A percentile compares a stretch with the other conserved stretches of the same genome.
Evolutionary conservation across 2,888 invertebrate genomes (phyloP).

Genomic region (Crossocerus cetratus): DNA sequence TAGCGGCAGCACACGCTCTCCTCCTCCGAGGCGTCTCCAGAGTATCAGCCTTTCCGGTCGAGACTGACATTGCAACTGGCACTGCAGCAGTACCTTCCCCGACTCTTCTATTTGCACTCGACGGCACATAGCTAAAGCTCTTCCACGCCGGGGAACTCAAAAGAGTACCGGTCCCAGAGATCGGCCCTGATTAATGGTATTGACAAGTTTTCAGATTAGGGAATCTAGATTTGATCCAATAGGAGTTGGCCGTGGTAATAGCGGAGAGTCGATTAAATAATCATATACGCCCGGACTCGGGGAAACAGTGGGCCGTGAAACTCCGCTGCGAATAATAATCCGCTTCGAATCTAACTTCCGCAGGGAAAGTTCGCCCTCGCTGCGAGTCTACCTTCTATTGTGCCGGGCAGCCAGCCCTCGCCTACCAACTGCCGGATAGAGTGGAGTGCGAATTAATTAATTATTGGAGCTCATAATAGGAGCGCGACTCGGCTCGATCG

Average conservation of each 20-base stretch:
- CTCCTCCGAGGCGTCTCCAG: no score
- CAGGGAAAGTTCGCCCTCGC: conserved; percentile 31
- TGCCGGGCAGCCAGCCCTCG: conserved; percentile 16
- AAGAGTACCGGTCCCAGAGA: no score
- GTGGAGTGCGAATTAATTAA: conserved; percentile 46
- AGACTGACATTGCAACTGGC: conserved; percentile 42
- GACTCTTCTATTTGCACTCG: no score
- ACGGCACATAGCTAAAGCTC: no score
- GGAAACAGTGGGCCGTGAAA: background rate
- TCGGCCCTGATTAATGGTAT: no score
- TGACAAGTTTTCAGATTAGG: no score
- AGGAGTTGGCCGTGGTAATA: background rate
- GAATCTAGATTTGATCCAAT: no score
- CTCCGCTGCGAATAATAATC: conserved; percentile 30
- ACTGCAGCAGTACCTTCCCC: background rate
- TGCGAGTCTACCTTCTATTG: conserved; percentile 37
- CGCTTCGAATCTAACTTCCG: conserved; percentile 39
- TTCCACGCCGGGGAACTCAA: no score
- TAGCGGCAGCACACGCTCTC: no score
- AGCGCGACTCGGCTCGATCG: conserved; percentile 19
- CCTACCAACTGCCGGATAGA: conserved; percentile 28
- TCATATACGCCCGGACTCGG: background rate
- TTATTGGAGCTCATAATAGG: conserved; percentile 43
- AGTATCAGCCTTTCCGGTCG: conserved; percentile 37
- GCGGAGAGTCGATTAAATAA: background rate